phyloP scores from a whole-genome alignment of 2,888 invertebrate genomes.

The Anaspis maculata region DNA sequence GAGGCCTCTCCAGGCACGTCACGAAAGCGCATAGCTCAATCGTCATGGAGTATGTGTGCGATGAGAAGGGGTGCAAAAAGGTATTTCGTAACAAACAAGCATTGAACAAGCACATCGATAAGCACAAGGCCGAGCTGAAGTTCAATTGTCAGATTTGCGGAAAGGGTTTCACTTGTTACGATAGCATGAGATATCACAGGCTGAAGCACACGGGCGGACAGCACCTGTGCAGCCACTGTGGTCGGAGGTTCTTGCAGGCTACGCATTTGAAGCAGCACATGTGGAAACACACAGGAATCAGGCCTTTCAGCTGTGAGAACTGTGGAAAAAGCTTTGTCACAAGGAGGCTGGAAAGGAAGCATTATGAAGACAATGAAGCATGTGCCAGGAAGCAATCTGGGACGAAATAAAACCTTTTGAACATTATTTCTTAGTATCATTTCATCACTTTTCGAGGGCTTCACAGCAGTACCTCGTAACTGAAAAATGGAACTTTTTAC shows the following conservation, averaged over 20 bases:
- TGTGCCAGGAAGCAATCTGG: no score
- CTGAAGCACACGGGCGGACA: constrained; percentile 20
- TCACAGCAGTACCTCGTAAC: no score
- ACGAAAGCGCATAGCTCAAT: not conserved
- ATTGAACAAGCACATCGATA: constrained; percentile 18
- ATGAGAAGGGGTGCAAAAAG: not conserved
- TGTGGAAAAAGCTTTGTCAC: constrained; percentile 25
- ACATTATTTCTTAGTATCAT: no score
- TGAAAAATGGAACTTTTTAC: no score
- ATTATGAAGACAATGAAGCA: no score
- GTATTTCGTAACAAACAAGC: constrained; percentile 16
- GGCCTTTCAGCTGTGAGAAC: constrained; percentile 23
- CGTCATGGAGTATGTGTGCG: not conserved
- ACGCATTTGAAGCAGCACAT: constrained; percentile 26
- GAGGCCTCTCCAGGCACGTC: not conserved
- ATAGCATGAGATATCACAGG: constrained; percentile 21
- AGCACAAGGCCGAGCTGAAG: constrained; percentile 17
- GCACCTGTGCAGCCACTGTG: constrained; percentile 22
- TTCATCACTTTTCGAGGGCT: no score
- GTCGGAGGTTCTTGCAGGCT: constrained; percentile 20
- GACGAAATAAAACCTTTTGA: no score
- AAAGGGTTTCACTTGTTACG: constrained; percentile 19
- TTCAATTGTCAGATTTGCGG: constrained; percentile 22
- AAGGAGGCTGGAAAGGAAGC: constrained; percentile 8
- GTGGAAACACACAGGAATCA: constrained; percentile 26